Conservation (phyloP, 2,113 vertebrate genomes). For the Apus apus region DNA sequence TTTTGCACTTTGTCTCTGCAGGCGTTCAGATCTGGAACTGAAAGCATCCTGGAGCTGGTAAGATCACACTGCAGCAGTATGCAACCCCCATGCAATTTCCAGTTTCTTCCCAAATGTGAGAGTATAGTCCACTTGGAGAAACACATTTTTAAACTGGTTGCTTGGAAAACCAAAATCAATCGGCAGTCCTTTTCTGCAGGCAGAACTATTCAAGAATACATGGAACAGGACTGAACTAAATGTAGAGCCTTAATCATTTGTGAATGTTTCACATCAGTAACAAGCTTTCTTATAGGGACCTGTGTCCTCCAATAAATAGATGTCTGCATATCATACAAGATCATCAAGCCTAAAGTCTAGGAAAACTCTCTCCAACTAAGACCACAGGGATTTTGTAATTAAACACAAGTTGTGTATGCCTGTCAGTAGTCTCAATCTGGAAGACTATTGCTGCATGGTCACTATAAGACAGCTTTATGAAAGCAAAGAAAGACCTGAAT, state of each 20-base stretch:
- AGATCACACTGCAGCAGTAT: not conserved
- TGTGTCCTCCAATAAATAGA: not conserved
- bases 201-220: not conserved
- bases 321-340: not conserved
- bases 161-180: not conserved
- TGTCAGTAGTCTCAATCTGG: not conserved
- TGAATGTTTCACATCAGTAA: not conserved
- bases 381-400: not conserved
- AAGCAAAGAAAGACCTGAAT: not conserved
- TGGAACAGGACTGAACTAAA: not conserved
- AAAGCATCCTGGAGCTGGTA: not conserved
- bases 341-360: not conserved
- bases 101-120: not conserved
- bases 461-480: not conserved
- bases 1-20: not conserved
- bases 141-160: not conserved
- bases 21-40: not conserved
- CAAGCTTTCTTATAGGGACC: not conserved
- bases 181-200: not conserved
- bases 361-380: slow-evolving; percentile 10
- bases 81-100: not conserved
- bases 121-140: not conserved
- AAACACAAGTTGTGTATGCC: not conserved
- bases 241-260: not conserved
- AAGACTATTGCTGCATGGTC: not conserved